These are phyloP conservation scores for Lophotriccus pileatus DNA, from an alignment of 2,797 vertebrate species.

Conservation along the genomic window DNA sequence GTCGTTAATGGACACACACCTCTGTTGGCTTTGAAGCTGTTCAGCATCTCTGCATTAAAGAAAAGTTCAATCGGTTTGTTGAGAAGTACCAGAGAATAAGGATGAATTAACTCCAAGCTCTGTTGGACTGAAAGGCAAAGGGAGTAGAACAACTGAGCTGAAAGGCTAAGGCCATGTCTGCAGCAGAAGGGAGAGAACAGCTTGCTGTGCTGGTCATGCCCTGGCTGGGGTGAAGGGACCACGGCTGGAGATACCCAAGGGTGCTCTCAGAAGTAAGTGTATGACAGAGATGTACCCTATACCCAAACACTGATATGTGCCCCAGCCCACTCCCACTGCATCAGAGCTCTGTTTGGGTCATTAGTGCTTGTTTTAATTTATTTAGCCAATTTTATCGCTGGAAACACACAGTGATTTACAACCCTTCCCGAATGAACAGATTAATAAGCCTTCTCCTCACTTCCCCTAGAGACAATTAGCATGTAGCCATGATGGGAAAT, in stretches of 20 bases:
- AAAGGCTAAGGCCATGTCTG: background rate
- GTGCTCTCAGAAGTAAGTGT: background rate
- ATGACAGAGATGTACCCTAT: background rate
- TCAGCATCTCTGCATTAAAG: background rate
- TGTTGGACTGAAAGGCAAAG: background rate
- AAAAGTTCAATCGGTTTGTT: background rate
- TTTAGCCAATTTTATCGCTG: constrained; percentile 69
- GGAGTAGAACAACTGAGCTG: background rate
- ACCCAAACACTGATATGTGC: background rate
- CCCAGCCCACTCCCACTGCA: constrained; percentile 40
- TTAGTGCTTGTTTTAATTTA: constrained; percentile 74
- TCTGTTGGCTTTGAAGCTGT: background rate
- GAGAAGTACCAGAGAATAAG: background rate
- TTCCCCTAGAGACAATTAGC: constrained; percentile 71
- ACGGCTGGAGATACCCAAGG: background rate
- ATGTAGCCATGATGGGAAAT: constrained; percentile 56
- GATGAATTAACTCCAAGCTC: background rate
- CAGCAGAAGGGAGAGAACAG: background rate
- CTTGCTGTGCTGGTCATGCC: background rate
- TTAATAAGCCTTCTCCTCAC: constrained; percentile 69
- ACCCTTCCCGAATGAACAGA: constrained; percentile 57
- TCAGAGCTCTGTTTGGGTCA: constrained; percentile 67
- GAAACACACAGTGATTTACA: constrained; percentile 68
- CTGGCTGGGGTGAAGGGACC: background rate
- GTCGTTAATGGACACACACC: background rate